Percentiles rank a stretch among this genome's conserved stretches.
These are phyloP conservation scores for Anthrax anthrax DNA, from an alignment of 2,888 invertebrate species.

Conservation along the genomic window DNA sequence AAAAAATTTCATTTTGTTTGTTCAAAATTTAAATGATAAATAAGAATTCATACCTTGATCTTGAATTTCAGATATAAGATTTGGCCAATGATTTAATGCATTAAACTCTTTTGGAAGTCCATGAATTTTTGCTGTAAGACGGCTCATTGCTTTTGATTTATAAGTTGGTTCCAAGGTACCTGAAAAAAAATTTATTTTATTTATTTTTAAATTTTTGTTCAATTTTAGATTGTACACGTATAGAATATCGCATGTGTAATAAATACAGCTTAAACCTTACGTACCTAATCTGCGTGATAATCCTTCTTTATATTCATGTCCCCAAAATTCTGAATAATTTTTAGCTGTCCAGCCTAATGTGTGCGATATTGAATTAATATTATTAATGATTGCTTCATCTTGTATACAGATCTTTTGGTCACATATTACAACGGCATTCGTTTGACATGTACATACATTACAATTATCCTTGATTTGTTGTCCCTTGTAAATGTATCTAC, in stretches of 20 bases:
- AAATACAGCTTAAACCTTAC: neutral
- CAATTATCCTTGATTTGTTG: slow-evolving; percentile 47
- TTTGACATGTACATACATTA: slow-evolving; percentile 51
- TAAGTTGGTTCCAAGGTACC: slow-evolving; percentile 30
- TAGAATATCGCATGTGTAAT: neutral
- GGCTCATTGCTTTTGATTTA: slow-evolving; percentile 31
- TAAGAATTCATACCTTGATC: slow-evolving; percentile 50
- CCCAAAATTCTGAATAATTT: slow-evolving; percentile 75
- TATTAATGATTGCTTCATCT: slow-evolving; percentile 49
- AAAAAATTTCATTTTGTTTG: neutral
- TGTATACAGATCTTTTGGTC: slow-evolving; percentile 61
- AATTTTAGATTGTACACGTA: no score
- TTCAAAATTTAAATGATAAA: neutral
- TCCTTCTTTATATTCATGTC: slow-evolving; percentile 66
- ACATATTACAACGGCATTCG: slow-evolving; percentile 38
- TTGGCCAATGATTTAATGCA: slow-evolving; percentile 58
- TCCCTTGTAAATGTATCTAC: slow-evolving; percentile 38
- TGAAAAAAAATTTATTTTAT: no score
- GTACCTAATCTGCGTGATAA: slow-evolving; percentile 58
- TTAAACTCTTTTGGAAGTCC: slow-evolving; percentile 60
- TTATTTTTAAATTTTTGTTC: no score
- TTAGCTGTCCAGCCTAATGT: slow-evolving; percentile 59
- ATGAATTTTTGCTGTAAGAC: slow-evolving; percentile 21
- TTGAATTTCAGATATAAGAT: slow-evolving; percentile 50
- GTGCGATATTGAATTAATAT: slow-evolving; percentile 44